Evolutionary conservation across 2,888 invertebrate species (phyloP).

Genomic region (Heliconius sara): DNA sequence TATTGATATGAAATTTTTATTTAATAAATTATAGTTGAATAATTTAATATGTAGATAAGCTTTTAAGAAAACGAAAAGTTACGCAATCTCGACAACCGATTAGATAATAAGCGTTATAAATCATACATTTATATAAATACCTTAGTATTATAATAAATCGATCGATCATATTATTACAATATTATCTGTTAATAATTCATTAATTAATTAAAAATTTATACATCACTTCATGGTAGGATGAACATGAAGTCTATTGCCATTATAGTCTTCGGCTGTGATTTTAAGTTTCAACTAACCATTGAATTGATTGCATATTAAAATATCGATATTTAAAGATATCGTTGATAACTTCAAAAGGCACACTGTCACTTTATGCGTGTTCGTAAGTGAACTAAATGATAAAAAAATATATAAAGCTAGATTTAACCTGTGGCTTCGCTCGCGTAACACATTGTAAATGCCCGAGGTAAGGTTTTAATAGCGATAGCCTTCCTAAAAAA

Average conservation of each 20-base stretch:
- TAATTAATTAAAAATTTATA: neutral
- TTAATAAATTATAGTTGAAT: neutral
- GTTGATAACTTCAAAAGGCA: too few species aligned
- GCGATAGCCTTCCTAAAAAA: too few species aligned
- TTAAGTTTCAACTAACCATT: neutral
- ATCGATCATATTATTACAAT: neutral
- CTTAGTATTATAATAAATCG: neutral
- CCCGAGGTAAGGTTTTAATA: too few species aligned
- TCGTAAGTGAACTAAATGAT: too few species aligned
- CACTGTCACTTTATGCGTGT: too few species aligned
- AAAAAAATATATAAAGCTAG: too few species aligned
- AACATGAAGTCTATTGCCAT: neutral
- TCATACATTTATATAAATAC: slow-evolving; percentile 4
- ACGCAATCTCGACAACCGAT: neutral
- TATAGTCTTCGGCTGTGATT: neutral
- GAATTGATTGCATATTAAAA: neutral
- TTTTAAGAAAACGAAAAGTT: slow-evolving; percentile 7
- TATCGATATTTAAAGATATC: neutral
- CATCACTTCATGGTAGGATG: neutral
- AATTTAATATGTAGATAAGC: neutral
- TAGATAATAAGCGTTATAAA: neutral
- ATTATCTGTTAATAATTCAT: slow-evolving; percentile 5
- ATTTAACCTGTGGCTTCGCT: too few species aligned
- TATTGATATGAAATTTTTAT: neutral
- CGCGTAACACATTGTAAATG: too few species aligned